Evolutionary conservation across 2,888 invertebrate species (phyloP), one percentile per base, ranked within the genome.

Genomic region (Eristalinus sepulchralis): DNA sequence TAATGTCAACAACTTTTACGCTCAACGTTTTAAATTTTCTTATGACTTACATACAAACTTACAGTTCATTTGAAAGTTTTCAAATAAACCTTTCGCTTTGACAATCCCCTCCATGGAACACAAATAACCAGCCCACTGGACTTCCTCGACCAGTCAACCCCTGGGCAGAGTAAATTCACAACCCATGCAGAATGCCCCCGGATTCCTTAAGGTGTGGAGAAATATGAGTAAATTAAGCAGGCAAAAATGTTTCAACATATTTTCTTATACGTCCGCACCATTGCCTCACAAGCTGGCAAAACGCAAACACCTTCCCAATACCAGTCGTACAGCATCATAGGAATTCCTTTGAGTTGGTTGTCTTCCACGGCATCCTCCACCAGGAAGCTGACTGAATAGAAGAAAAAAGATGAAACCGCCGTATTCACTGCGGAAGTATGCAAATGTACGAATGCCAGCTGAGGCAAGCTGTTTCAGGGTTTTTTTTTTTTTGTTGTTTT

Each of bases 211-310:
- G 85, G 83, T 83, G 86, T 78, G 13, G 34, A 79, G 71, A 86
- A 83, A 79, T 86, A 86, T 83, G 86, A 75, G 78, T 79, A 86
- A 86, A 83, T 86, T 83, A 86, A 86, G 83, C 70, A 62, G 60
- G 73, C 73, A 82, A 77, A 86, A 83, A 75, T 86, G 70, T 83
- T 83, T 78, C 33, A 83, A 78, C 86, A 86, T 83, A 83, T 86
- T 86, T 83, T 66, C 57, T 67, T 60, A 11, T 34, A 62, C 72
- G 71, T 86, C 70, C 75, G 73, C 83, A 59, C 67, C 67, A 57
- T 2, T n/a, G 6, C 13, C 17, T 27, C 60, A 17, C 27, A 24
- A 55, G 78, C 63, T 39, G 78, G 72, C 62, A 72, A 83, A 78
- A 72, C 60, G 24, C 53, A 76, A 71, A 76, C 59, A 57, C 36